phyloP scores from a whole-genome alignment of 2,888 invertebrate species.

The Scaptomyza parva region DNA sequence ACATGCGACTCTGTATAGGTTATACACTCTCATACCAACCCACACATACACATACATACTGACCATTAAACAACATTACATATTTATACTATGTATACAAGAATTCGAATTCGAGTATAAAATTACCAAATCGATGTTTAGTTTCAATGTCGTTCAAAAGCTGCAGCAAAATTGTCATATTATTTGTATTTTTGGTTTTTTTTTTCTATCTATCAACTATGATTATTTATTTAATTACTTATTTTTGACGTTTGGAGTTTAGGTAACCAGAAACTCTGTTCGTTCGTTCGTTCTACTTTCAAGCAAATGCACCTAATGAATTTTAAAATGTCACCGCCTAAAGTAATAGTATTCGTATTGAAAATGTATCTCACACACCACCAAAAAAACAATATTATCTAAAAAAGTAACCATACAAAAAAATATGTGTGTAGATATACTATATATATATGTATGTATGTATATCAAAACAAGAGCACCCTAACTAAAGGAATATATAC shows the following conservation, averaged over 20 bases:
- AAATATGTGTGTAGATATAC: slow-evolving; percentile 42
- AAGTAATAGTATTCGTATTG: slow-evolving; percentile 64
- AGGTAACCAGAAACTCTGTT: slow-evolving; percentile 15
- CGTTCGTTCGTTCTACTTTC: slow-evolving; percentile 31
- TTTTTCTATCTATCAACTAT: slow-evolving; percentile 6
- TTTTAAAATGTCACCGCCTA: slow-evolving; percentile 61
- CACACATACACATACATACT: slow-evolving; percentile 17
- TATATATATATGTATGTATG: slow-evolving; percentile 32
- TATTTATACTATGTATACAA: slow-evolving; percentile 25
- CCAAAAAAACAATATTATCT: slow-evolving; percentile 26
- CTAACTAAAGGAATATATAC: slow-evolving; percentile 25
- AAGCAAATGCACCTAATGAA: slow-evolving; percentile 68
- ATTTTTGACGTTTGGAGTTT: slow-evolving; percentile 25
- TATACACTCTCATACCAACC: slow-evolving; percentile 36
- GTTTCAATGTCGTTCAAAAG: slow-evolving; percentile 73
- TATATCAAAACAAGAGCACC: slow-evolving; percentile 43
- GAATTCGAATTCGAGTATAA: slow-evolving; percentile 27
- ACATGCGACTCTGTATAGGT: slow-evolving; percentile 31
- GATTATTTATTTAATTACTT: slow-evolving; percentile 1
- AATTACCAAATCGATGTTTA: slow-evolving; percentile 73
- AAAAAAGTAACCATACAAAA: slow-evolving; percentile 16
- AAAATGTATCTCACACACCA: slow-evolving; percentile 69
- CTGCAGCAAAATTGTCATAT: slow-evolving; percentile 26
- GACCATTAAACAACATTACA: slow-evolving; percentile 30
- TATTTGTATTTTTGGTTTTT: not conserved